A percentile compares a stretch with the other conserved stretches of the same genome.
Evolutionary conservation across 2,113 vertebrate genomes (phyloP).

Genomic region (Malaclemys terrapin): DNA sequence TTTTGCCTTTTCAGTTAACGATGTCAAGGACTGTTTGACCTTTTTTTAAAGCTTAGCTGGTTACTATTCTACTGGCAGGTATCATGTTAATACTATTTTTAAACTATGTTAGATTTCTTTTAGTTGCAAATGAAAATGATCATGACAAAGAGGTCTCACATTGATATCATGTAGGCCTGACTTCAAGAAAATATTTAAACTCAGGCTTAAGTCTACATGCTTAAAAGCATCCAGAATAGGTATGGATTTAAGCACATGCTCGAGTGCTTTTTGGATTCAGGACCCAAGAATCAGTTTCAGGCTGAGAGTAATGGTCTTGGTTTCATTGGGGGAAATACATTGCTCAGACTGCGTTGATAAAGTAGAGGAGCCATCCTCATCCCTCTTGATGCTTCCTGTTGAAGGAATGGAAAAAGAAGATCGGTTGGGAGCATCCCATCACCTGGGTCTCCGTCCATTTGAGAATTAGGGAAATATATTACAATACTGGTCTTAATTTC

Average conservation of each 20-base stretch:
- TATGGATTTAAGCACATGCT: neutral
- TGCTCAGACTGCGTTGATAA: neutral
- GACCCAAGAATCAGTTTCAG: neutral
- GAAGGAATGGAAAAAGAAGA: neutral
- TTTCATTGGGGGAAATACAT: neutral
- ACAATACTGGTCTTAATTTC: neutral
- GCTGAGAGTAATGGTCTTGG: neutral
- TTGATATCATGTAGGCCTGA: neutral
- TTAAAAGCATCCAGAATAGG: neutral
- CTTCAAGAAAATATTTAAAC: neutral
- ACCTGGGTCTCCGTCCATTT: neutral
- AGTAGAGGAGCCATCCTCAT: rapidly evolving
- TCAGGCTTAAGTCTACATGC: neutral
- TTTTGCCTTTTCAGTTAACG: neutral
- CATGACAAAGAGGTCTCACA: neutral
- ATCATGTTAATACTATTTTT: neutral
- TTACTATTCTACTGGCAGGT: neutral
- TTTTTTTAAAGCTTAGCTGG: constrained; percentile 11
- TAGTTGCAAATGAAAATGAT: neutral
- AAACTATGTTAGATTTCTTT: neutral
- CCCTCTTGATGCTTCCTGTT: neutral
- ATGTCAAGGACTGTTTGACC: neutral
- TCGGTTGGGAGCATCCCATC: neutral
- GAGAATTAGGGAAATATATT: neutral
- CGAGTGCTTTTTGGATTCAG: neutral